Base-by-base conservation (phyloP, 2,113 vertebrate genomes). In the Motacilla tschutschensis region DNA sequence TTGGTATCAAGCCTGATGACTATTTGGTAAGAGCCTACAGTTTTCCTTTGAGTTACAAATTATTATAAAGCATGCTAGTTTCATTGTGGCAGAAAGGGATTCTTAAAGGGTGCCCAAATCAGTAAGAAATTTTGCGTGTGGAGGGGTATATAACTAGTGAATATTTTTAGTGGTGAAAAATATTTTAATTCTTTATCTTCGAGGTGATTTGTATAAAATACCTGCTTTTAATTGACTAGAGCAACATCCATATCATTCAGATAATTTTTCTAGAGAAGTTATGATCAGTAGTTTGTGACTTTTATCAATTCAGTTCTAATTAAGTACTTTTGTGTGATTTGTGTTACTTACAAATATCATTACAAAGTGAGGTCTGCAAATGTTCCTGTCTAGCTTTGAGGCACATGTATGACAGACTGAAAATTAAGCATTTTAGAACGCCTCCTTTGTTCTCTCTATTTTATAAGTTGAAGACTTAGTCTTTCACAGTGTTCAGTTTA, bases 1-100 rank as follows among this genome's bases (percentile, higher is more conserved):
- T 99, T 67, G 98, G 98, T 89, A 99, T 99, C 97, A 99, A 99
- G 96, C 98, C 99, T 43, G 99, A 98, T 80, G 99, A 99, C 95
- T 99, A 99, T 96, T 97, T 99, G 98, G 99, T 99, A 98, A 98
- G 98, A 94, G 40, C 48, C 86, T 93, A 12, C 74, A 43, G 35
- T 94, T 96, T 94, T 90, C 48, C 79, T 88, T 74, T 79, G 36
- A 84, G n/a, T 75, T 95, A n/a, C 26, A 72, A 84, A 81, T 66
- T 6, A 8, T 51, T 73, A 26, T 77, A 67, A 87, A 64, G 21
- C 69, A 36, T 79, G n/a, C 71, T 73, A 40, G 26, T 89, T 62
- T 88, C 36, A 11, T 66, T 79, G 76, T 65, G 72, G 69, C 46
- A 54, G 26, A 59, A 72, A 25, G 64, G 46, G 57, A 58, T 73